A percentile compares a stretch with the other conserved stretches of the same genome.
phyloP scores from a whole-genome alignment of 2,113 vertebrate species.

The Equus przewalskii region DNA sequence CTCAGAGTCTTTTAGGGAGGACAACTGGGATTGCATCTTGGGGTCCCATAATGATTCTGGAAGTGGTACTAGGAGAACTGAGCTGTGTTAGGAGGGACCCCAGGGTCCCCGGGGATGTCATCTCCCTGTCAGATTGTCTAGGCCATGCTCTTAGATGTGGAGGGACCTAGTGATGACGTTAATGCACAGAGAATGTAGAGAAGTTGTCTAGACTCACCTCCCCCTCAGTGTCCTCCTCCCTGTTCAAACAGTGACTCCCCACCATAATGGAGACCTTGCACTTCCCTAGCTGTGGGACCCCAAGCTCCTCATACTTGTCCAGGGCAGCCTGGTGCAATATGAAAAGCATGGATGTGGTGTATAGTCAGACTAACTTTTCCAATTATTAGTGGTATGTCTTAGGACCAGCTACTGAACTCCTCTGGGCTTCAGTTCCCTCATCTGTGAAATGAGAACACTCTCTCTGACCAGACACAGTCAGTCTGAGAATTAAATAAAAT shows the following conservation, averaged over 20 bases:
- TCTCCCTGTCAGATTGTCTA: not conserved
- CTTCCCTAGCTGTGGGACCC: not conserved
- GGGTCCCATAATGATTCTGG: not conserved
- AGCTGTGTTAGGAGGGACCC: not conserved
- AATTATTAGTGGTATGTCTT: not conserved
- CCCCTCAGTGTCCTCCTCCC: not conserved
- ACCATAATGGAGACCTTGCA: not conserved
- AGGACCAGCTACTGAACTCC: not conserved
- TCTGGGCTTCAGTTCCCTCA: not conserved
- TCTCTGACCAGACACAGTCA: not conserved
- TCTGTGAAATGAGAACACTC: not conserved
- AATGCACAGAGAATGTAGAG: not conserved
- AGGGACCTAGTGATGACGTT: not conserved
- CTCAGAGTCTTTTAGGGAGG: not conserved
- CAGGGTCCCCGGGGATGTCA: not conserved
- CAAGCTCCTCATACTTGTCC: not conserved
- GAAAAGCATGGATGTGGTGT: not conserved
- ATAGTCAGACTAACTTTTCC: not conserved
- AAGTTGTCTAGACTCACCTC: too few species aligned
- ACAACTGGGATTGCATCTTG: not conserved
- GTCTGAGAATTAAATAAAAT: slow-evolving; percentile 27
- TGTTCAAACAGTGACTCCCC: not conserved
- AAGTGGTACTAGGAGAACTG: not conserved
- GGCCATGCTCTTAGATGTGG: not conserved
- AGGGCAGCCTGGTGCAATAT: not conserved